phyloP scores from a whole-genome alignment of 2,888 invertebrate species.

The Agonopterix heracliana region DNA sequence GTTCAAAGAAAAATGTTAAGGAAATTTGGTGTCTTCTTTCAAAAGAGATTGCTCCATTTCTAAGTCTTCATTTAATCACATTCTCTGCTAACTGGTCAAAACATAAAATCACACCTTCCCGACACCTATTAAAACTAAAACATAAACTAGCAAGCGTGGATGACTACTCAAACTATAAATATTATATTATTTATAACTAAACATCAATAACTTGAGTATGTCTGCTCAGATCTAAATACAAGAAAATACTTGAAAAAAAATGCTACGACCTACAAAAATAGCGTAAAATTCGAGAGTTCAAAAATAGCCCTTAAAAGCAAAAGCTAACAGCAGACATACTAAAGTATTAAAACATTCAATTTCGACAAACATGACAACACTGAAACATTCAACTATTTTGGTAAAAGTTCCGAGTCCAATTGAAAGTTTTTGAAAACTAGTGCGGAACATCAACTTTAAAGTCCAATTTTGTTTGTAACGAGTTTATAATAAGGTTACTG shows the following conservation, averaged over 20 bases:
- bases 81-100: no score
- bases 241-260: not conserved
- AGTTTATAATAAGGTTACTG: no score
- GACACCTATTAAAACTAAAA: not conserved
- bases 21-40: no score
- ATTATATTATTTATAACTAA: no score
- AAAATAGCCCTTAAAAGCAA: slow-evolving; percentile 1
- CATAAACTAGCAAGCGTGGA: not conserved
- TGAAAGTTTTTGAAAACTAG: not conserved
- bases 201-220: slow-evolving; percentile 22
- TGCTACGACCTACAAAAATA: not conserved
- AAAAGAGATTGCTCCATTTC: no score
- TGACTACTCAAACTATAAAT: not conserved
- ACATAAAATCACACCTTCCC: no score
- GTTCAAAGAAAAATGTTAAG: no score
- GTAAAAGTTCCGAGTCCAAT: slow-evolving; percentile 4
- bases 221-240: slow-evolving; percentile 17
- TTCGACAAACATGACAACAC: slow-evolving; percentile 15
- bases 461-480: no score
- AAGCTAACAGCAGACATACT: slow-evolving; percentile 24
- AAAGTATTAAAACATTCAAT: slow-evolving; percentile 19
- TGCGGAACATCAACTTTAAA: no score
- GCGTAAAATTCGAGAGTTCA: not conserved
- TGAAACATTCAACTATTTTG: slow-evolving; percentile 6
- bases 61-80: no score